Base-by-base conservation (phyloP, 2,888 invertebrate species). In the Aphidius colemani region DNA sequence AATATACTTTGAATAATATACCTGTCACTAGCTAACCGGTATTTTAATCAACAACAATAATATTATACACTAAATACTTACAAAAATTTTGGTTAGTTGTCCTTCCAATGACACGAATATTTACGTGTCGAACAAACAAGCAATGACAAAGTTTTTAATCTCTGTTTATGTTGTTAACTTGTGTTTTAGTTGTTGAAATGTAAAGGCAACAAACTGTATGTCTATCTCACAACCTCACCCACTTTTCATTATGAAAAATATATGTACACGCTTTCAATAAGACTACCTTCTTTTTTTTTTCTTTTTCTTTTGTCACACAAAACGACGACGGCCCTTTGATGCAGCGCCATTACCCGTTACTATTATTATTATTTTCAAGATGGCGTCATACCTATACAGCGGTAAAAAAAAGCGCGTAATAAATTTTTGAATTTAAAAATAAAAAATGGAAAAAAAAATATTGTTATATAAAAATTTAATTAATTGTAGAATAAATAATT, bases 281-380 rank as follows among this genome's bases (percentile, higher is more conserved):
- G 69, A 70, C 74, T 71, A 66, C 69, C 61, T 68, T 68, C 68
- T 65, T 51, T 67, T 30, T 30, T 30, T 30, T 30, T 30, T 3
- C 1, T 30, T 30, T 30, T 30, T 30, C 3, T 18, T 30, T 30
- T 30, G 5, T 70, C 68, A 46, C 68, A 46, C 64, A 61, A 71
- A 72, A 75, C 74, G 30, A 30, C 30, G 30, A 30, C 5, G 5
- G 72, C 79, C 79, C 79, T 78, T 76, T 75, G 72, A 75, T 72
- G 72, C 70, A 73, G 75, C 66, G 73, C 67, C 30, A 30, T 30
- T 30, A 30, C 70, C 55, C 61, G 53, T 72, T 46, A 44, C 57
- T 44, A 6, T 18, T 41, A 43, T 64, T 45, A 39, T 46, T 11
- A 60, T 9, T 10, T 30, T 30, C 2, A 30, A 30, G 5, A 30